Evolutionary conservation across 1,140 invertebrate species (phyloP), one percentile per base, ranked within the genome.

Genomic region (Tetragonula clypearis): DNA sequence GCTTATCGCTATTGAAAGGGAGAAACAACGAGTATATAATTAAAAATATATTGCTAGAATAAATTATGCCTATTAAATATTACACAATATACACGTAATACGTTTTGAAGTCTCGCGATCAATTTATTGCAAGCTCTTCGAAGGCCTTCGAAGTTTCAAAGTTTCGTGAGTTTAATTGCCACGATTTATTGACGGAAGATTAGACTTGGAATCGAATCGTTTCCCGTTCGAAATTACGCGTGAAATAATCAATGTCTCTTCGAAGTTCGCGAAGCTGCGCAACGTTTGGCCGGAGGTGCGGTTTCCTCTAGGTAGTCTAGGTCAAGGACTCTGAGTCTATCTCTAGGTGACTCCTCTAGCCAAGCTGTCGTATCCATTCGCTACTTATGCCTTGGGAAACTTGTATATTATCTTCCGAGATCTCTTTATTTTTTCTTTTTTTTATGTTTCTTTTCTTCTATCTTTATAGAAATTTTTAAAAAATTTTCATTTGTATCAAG

Each of bases 241-340:
- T 85, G 73, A 82, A 86, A 84, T 41, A 83, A 66, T 88, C 66
- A 14, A 77, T 71, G 41, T 23, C 58, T 62, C 66, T 30, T 85
- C 41, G 53, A 5, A 65, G 53, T 65, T 84, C 15, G 55, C 80
- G 60, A 87, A 76, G 71, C 82, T 90, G 79, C 84, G 90, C 87
- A 90, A 90, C 83, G 87, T 88, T 91, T 93, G 87, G 83, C 90
- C 71, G 58, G 79, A 88, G 92, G 86, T 89, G 92, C 74, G 89
- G 84, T 86, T 91, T 91, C 90, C 90, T 91, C 90, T 91, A 65
- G 41, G 71, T 86, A 89, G 83, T 90, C 86, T 90, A 89, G 92
- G 92, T 92, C 92, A 93, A 93, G 92, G 92, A 87, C 85, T 88
- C 65, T 72, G 77, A 75, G 58, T 84, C 86, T 85, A 56, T 81